A percentile compares a stretch with the other conserved stretches of the same genome.
Evolutionary conservation across 2,113 vertebrate species (phyloP).

Genomic region (Leptobrachium leishanense): DNA sequence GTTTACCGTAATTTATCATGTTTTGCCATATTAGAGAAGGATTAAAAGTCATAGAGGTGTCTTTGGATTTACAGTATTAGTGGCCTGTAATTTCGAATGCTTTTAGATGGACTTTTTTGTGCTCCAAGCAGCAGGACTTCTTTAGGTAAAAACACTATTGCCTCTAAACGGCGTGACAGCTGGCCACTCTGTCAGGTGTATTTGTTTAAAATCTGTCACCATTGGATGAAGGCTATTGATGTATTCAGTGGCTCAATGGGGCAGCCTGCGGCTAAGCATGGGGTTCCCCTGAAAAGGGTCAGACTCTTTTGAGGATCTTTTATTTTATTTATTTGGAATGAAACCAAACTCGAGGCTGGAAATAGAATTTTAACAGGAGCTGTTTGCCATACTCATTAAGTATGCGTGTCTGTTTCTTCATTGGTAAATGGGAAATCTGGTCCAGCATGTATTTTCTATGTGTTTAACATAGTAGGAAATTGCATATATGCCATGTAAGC

Average conservation of each 20-base stretch:
- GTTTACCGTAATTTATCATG: conserved; percentile 34
- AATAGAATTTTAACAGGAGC: conserved; percentile 32
- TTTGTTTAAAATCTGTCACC: conserved; percentile 48
- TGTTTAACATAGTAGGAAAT: too few species aligned
- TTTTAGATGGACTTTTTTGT: conserved; percentile 48
- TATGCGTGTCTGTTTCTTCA: conserved; percentile 8
- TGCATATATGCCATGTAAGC: too few species aligned
- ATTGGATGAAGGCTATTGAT: conserved; percentile 43
- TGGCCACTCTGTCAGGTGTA: conserved; percentile 47
- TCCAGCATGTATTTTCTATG: background rate
- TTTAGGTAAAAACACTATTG: conserved; percentile 41
- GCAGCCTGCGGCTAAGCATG: conserved; percentile 38
- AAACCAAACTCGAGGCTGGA: conserved; percentile 38
- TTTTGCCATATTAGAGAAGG: conserved; percentile 44
- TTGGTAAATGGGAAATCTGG: conserved; percentile 7
- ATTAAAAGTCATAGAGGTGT: conserved; percentile 45
- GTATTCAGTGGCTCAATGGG: conserved; percentile 43
- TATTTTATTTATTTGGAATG: conserved; percentile 42
- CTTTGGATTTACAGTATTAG: conserved; percentile 41
- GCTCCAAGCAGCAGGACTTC: conserved; percentile 31
- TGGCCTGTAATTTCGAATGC: conserved; percentile 44
- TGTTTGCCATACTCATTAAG: conserved; percentile 35
- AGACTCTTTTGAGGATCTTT: conserved; percentile 43
- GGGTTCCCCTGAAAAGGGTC: conserved; percentile 42
- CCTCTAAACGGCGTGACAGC: conserved; percentile 46